Conservation (phyloP, 1,140 invertebrate species). For the Ephestia elutella region DNA sequence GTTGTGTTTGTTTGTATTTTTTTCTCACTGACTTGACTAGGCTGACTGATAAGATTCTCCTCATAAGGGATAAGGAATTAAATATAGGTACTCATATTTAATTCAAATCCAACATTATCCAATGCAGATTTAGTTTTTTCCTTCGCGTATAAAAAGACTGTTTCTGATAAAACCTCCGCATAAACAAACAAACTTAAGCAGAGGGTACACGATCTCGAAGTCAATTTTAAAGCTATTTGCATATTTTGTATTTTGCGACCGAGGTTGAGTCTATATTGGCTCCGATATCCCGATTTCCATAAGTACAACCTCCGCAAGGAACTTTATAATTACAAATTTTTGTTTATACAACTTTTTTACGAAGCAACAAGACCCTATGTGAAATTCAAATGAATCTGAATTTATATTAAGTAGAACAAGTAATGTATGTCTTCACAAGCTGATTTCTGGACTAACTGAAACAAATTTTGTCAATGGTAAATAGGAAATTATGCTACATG, state of each 20-base stretch:
- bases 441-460: too few species aligned
- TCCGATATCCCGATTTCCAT: conserved; percentile 8
- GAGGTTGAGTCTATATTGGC: conserved; percentile 13
- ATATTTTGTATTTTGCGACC: conserved; percentile 32
- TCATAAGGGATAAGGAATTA: too few species aligned
- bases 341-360: not conserved
- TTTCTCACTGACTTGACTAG: too few species aligned
- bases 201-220: conserved; percentile 19
- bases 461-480: too few species aligned
- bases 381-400: not conserved
- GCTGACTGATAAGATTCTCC: too few species aligned
- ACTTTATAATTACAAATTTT: not conserved
- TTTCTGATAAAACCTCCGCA: not conserved
- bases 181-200: not conserved
- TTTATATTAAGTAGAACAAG: not conserved
- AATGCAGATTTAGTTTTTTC: too few species aligned
- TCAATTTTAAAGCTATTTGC: conserved; percentile 43
- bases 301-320: not conserved
- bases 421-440: too few species aligned
- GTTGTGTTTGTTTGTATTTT: too few species aligned
- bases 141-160: not conserved
- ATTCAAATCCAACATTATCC: too few species aligned
- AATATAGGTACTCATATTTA: too few species aligned
- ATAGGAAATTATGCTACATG: too few species aligned
- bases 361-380: not conserved